Evolutionary conservation across 2,888 invertebrate genomes (phyloP), one percentile per base, ranked within the genome.

Genomic region (Tyria jacobaeae): DNA sequence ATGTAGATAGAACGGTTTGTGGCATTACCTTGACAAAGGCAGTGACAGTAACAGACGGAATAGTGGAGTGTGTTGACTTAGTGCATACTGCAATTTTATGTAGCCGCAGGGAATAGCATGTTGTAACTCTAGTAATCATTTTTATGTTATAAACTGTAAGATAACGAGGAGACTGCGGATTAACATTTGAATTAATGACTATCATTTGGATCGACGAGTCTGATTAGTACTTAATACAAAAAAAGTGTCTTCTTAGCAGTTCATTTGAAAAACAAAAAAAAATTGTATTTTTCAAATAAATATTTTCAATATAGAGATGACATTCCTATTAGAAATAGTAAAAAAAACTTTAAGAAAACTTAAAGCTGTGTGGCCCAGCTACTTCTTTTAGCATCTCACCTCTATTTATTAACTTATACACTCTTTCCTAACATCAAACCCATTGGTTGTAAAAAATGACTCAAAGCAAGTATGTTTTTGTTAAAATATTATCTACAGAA

Each of bases 11-110:
- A 39, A 21, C 21, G 15, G 37, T 37, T 21, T 25, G 51, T 24
- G 21, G 34, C 57, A 53, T 27, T 49, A 62, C 41, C 37, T 51
- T 66, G 69, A 60, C 75, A 76, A 70, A 65, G 57, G 55, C 68
- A 76, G 70, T 49, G 21, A 9, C 48, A 52, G 49, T 7, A 64
- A 61, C 62, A 41, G 37, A n/a, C 27, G 5, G n/a, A 21, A 48
- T 68, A 52, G 47, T 56, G 56, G 52, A 52, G 41, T 27, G 12
- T 52, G 24, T 52, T 12, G 21, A 17, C 25, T 48, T 37, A 41
- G 27, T 60, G 47, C 31, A 53, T 37, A 41, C 37, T 60, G 47
- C 31, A 34, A n/a, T 47, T 6, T 57, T 50, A 7, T 39, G 5
- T 47, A 17, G n/a, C 31, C 14, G 12, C 12, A 35, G 17, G 35